Evolutionary conservation across 1,140 invertebrate genomes (phyloP).

Genomic region (Aethina tumida): DNA sequence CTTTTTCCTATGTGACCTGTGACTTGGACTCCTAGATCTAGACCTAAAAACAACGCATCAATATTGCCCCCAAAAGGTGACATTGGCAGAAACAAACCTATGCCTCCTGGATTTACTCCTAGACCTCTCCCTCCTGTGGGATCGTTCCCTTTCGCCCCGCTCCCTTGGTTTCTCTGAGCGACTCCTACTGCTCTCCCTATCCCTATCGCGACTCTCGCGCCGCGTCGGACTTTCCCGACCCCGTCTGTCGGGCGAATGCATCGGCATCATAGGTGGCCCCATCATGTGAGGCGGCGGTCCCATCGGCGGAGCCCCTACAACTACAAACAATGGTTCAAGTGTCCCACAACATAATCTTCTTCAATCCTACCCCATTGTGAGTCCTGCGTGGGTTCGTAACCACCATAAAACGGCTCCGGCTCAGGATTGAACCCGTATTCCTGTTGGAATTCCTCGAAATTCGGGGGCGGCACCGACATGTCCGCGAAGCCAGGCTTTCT

Average conservation of each 20-base stretch:
- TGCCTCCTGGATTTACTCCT: constrained; percentile 48
- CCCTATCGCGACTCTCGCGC: constrained; percentile 29
- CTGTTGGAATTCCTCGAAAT: constrained; percentile 45
- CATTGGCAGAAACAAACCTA: too few species aligned
- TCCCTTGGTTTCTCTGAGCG: constrained; percentile 37
- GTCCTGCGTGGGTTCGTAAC: constrained; percentile 63
- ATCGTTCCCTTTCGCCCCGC: constrained; percentile 35
- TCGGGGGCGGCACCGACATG: constrained; percentile 54
- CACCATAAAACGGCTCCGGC: constrained; percentile 58
- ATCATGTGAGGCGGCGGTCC: constrained; percentile 26
- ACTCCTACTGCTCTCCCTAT: constrained; percentile 38
- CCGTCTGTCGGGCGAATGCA: constrained; percentile 19
- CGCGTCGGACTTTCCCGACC: constrained; percentile 13
- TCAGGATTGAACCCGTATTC: constrained; percentile 44
- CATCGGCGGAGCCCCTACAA: constrained; percentile 22
- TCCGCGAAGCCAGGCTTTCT: constrained; percentile 54
- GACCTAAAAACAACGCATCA: too few species aligned
- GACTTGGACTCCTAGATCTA: constrained; percentile 49
- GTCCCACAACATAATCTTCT: neutral
- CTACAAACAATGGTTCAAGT: neutral
- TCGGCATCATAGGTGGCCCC: constrained; percentile 34
- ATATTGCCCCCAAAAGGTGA: too few species aligned
- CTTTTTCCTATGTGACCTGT: constrained; percentile 47
- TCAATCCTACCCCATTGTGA: constrained; percentile 52
- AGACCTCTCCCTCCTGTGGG: constrained; percentile 43